Percentiles rank a stretch among this genome's conserved stretches.
phyloP scores from a whole-genome alignment of 2,797 vertebrate genomes.

The Discoglossus pictus region DNA sequence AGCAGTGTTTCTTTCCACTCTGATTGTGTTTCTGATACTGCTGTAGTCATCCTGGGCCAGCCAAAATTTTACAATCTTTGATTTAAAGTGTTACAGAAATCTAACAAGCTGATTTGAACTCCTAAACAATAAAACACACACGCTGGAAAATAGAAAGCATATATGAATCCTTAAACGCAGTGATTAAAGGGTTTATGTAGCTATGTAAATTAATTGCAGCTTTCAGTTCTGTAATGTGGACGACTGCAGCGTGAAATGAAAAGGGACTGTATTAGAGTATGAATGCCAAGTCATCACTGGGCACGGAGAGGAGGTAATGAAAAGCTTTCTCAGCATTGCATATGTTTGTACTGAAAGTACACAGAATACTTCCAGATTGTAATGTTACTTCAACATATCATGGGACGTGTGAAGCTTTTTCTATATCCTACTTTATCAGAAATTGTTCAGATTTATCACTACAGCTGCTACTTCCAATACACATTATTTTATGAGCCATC shows the following conservation, averaged over 20 bases:
- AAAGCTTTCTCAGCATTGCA: neutral
- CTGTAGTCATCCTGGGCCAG: constrained; percentile 35
- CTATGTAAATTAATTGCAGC: constrained; percentile 44
- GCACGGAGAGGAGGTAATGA: constrained; percentile 22
- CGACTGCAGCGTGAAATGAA: constrained; percentile 39
- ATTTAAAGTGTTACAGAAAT: constrained; percentile 44
- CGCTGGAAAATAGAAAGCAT: constrained; percentile 41
- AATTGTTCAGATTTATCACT: too few species aligned
- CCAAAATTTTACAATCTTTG: constrained; percentile 39
- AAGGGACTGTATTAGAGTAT: constrained; percentile 21
- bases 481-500: too few species aligned
- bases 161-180: constrained; percentile 31
- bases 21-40: constrained; percentile 48
- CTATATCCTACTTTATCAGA: too few species aligned
- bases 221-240: constrained; percentile 31
- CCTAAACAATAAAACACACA: constrained; percentile 36
- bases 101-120: constrained; percentile 31
- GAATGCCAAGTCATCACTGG: constrained; percentile 32
- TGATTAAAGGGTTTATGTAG: constrained; percentile 46
- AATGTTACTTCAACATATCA: too few species aligned
- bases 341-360: constrained; percentile 6
- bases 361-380: too few species aligned
- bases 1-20: constrained; percentile 39
- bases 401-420: too few species aligned
- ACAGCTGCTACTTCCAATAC: too few species aligned